phyloP scores from a whole-genome alignment of 2,113 vertebrate species.

The Melospiza georgiana region DNA sequence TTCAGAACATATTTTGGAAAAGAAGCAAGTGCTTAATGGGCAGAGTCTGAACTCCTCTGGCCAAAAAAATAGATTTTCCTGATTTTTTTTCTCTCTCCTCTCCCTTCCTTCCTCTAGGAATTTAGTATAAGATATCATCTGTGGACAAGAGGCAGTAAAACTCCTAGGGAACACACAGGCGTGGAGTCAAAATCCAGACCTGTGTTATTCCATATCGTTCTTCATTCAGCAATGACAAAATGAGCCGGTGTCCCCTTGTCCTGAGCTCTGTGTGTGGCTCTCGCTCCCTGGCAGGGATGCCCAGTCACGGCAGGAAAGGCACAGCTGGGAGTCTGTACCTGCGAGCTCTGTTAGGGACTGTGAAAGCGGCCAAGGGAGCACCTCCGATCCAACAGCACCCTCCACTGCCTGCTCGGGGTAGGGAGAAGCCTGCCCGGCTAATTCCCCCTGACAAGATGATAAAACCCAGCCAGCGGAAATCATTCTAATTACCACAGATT shows the following conservation, averaged over 20 bases:
- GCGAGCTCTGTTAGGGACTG: background rate
- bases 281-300: background rate
- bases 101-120: background rate
- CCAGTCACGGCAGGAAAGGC: background rate
- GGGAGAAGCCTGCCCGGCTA: background rate
- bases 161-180: background rate
- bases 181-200: background rate
- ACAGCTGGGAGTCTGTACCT: background rate
- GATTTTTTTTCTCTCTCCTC: background rate
- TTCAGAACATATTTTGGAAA: constrained; percentile 30
- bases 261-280: background rate
- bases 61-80: background rate
- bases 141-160: background rate
- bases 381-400: constrained; percentile 72
- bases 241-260: background rate
- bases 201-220: fast-evolving
- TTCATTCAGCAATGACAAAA: background rate
- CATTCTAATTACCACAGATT: constrained; percentile 32
- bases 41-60: background rate
- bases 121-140: background rate
- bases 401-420: constrained; percentile 41
- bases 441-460: background rate
- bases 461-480: background rate
- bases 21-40: background rate
- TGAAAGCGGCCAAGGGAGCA: fast-evolving